Evolutionary conservation across 2,888 invertebrate species (phyloP).

Genomic region (Biston stratarius): DNA sequence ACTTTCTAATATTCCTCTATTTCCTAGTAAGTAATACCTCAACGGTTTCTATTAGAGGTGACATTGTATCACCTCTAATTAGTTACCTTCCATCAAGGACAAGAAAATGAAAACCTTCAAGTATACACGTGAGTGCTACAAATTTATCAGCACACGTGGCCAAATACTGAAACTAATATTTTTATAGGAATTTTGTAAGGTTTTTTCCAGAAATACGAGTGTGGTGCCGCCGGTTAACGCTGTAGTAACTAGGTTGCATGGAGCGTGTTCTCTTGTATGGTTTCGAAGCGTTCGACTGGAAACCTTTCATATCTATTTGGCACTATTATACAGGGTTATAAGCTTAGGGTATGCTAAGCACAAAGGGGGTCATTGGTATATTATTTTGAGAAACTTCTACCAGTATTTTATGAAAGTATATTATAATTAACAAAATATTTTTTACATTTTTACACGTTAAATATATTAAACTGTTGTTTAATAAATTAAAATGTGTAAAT

Average conservation of each 20-base stretch:
- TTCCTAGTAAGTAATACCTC: too few species aligned
- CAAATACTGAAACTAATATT: not conserved
- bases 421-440: too few species aligned
- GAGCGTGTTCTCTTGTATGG: not conserved
- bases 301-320: constrained; percentile 12
- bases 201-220: not conserved
- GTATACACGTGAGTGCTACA: constrained; percentile 2
- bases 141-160: not conserved
- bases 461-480: too few species aligned
- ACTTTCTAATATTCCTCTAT: too few species aligned
- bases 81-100: not conserved
- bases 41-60: not conserved
- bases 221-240: not conserved
- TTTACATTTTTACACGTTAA: too few species aligned
- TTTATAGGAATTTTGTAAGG: not conserved
- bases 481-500: too few species aligned
- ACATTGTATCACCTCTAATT: not conserved
- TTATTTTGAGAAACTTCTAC: too few species aligned
- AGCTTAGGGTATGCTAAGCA: not conserved
- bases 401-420: too few species aligned
- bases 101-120: not conserved
- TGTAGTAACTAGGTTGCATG: not conserved
- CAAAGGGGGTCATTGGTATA: not conserved
- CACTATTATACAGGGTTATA: not conserved
- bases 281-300: constrained; percentile 9